A percentile compares a stretch with the other conserved stretches of the same genome.
These are phyloP conservation scores for Paralinhomoeus sp. DNA, from an alignment of 2,888 invertebrate species.

Conservation along the genomic window DNA sequence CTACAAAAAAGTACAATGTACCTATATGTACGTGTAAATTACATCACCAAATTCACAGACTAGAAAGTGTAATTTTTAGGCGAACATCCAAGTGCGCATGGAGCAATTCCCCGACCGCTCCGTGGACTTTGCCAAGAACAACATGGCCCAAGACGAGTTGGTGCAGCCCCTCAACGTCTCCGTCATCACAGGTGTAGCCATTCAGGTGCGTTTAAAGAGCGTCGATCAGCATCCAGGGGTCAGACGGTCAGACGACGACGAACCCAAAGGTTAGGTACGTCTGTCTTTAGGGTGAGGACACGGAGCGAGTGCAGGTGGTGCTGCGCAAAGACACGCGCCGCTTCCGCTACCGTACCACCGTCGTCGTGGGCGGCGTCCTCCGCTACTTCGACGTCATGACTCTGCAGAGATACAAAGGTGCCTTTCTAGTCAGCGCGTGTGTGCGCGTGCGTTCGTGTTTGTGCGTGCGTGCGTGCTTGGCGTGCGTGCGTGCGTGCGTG, in stretches of 20 bases:
- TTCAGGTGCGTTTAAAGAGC: too few relatives aligned
- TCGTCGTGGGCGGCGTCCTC: conserved; percentile 23
- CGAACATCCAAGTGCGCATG: conserved; percentile 19
- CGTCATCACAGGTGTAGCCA: conserved; percentile 20
- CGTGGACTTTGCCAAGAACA: conserved; percentile 20
- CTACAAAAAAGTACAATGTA: too few relatives aligned
- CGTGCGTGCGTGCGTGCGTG: too few relatives aligned
- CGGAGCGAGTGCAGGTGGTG: too few relatives aligned
- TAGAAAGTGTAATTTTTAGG: conserved; percentile 16
- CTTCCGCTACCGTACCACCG: conserved; percentile 15
- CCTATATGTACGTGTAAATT: too few relatives aligned
- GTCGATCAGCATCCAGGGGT: too few relatives aligned
- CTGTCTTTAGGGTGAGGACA: conserved; percentile 4
- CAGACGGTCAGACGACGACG: neutral
- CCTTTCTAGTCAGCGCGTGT: too few relatives aligned
- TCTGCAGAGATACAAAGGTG: conserved; percentile 19
- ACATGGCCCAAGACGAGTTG: conserved; percentile 17
- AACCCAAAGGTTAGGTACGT: conserved; percentile 11
- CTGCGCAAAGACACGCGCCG: conserved; percentile 15
- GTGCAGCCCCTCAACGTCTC: conserved; percentile 22
- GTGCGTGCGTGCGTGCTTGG: too few relatives aligned
- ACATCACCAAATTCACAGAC: too few relatives aligned
- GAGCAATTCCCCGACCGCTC: conserved; percentile 21
- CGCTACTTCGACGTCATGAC: conserved; percentile 22
- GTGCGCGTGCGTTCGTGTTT: too few relatives aligned